Conservation (phyloP, 2,113 vertebrate genomes). For the Phalacrocorax pelagicus region DNA sequence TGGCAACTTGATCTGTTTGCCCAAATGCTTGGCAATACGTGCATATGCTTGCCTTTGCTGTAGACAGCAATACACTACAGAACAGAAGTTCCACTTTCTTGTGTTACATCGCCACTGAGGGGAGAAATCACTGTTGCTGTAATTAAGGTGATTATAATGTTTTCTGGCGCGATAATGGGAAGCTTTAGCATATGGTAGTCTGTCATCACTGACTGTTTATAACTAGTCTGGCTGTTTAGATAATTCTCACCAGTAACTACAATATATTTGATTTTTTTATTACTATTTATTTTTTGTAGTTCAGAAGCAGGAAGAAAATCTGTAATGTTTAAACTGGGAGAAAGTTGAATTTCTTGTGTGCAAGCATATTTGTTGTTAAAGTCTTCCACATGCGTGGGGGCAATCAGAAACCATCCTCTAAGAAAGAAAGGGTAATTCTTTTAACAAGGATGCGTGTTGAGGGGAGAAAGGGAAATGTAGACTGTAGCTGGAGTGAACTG, state of each 20-base stretch:
- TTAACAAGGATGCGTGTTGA: not conserved
- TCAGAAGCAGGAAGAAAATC: conserved; percentile 23
- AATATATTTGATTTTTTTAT: not conserved
- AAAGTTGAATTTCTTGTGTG: not conserved
- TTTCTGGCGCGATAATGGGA: conserved; percentile 6
- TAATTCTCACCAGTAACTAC: not conserved
- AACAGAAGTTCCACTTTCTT: not conserved
- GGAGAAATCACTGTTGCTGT: not conserved
- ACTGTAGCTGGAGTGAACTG: not conserved
- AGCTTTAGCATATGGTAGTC: conserved; percentile 1
- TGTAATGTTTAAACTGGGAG: not conserved
- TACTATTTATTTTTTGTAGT: not conserved
- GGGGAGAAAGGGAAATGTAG: not conserved
- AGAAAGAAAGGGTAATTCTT: not conserved
- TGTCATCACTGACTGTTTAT: conserved; percentile 31
- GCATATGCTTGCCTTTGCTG: not conserved
- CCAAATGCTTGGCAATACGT: not conserved
- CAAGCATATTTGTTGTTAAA: not conserved
- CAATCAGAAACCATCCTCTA: not conserved
- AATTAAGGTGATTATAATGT: conserved; percentile 25
- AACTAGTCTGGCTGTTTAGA: not conserved
- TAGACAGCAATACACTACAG: not conserved
- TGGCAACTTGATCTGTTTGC: not conserved
- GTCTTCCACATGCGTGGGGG: not conserved
- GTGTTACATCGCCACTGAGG: not conserved